These are phyloP conservation scores for Apotomis betuletana DNA, from an alignment of 2,888 invertebrate species.

Conservation along the genomic window DNA sequence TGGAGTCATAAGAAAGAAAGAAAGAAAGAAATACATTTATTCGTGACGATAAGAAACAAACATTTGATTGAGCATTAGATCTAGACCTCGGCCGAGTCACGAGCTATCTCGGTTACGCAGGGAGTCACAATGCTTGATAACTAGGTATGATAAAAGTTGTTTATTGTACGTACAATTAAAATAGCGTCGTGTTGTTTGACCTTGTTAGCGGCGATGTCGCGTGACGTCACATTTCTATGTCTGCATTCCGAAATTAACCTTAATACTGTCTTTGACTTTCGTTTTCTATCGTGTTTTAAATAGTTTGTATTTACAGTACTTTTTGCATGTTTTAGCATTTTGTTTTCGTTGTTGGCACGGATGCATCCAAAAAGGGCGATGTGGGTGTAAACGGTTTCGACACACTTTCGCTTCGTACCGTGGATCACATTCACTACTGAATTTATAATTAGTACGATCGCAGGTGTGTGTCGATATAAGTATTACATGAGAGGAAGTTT, in stretches of 20 bases:
- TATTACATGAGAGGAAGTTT: too few relatives aligned
- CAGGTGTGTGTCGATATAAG: too few relatives aligned
- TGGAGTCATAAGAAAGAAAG: too few relatives aligned
- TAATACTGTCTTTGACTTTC: not conserved
- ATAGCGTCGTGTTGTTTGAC: conserved; percentile 16
- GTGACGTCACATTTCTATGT: conserved; percentile 1
- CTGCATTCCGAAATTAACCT: not conserved
- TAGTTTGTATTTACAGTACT: not conserved
- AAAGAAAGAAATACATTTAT: too few relatives aligned
- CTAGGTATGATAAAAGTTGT: conserved; percentile 8
- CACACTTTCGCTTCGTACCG: not conserved
- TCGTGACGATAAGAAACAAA: too few relatives aligned
- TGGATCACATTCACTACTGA: not conserved
- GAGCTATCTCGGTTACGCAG: too few relatives aligned
- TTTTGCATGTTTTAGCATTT: not conserved
- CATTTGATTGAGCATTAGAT: too few relatives aligned
- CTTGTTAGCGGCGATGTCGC: conserved; percentile 1
- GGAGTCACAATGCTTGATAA: not conserved
- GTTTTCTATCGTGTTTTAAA: not conserved
- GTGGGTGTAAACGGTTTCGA: conserved; percentile 5
- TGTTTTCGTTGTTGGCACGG: conserved; percentile 18
- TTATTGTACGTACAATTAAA: conserved; percentile 4
- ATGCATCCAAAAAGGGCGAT: not conserved
- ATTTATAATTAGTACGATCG: conserved; percentile 8
- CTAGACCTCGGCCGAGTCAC: too few relatives aligned